Conservation (phyloP, 2,113 vertebrate species). For the Cephalophus harveyi region DNA sequence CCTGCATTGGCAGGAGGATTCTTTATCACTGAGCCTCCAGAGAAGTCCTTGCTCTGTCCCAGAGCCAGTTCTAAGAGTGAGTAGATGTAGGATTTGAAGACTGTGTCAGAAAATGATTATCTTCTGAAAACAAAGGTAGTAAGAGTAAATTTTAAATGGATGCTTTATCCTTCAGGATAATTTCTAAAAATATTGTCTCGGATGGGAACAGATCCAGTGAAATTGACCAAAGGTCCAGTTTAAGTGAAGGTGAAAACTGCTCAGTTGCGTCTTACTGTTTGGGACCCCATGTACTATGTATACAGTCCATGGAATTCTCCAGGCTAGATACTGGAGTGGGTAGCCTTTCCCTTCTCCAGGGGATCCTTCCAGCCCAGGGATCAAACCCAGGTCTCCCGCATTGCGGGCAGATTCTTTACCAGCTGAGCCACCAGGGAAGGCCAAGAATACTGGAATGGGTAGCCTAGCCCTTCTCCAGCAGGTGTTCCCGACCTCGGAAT, state of each 20-base stretch:
- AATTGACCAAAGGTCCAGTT: background rate
- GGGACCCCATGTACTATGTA: background rate
- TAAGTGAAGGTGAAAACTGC: background rate
- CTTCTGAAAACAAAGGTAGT: background rate
- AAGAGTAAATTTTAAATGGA: background rate
- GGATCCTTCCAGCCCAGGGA: background rate
- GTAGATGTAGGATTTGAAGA: background rate
- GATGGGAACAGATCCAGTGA: background rate
- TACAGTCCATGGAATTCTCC: background rate
- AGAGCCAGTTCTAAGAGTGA: background rate
- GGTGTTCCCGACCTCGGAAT: background rate
- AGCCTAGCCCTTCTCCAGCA: background rate
- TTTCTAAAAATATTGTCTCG: background rate
- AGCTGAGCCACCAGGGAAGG: background rate
- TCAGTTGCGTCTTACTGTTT: background rate
- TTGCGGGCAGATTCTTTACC: background rate
- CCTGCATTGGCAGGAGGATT: background rate
- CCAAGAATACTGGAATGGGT: background rate
- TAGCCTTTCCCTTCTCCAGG: background rate
- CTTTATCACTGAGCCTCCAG: background rate
- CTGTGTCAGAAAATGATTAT: background rate
- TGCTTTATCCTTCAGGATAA: background rate
- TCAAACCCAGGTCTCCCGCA: background rate
- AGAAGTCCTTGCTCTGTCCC: background rate
- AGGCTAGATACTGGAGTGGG: too few species aligned